Base-by-base conservation (phyloP, 2,888 invertebrate species). In the Melanotus villosus region DNA sequence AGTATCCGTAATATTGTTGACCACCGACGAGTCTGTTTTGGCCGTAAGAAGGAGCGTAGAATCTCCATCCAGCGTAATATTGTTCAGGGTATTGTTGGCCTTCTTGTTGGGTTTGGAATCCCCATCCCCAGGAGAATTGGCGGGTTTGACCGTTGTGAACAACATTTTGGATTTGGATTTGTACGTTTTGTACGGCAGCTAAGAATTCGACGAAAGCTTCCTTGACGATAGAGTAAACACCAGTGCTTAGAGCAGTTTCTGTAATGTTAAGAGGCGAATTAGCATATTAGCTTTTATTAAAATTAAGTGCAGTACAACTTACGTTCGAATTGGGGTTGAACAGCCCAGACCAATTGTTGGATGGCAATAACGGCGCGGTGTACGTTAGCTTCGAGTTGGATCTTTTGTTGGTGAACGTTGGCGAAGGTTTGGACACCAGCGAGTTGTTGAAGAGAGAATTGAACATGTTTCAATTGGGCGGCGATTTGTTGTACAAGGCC, bases 301-400 rank as follows among this genome's bases (percentile, higher is more conserved):
- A n/a, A n/a, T n/a, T n/a, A n/a, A n/a, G n/a, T n/a, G n/a, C n/a
- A n/a, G n/a, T n/a, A n/a, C n/a, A n/a, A 47, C 50, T 36, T 38
- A 52, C 38, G 0, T 63, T 63, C 9, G 9, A 18, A 10, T 50
- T 56, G 43, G 3, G 56, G 2, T 12, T 26, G 62, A n/a, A 63
- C 12, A 30, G 47, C 12, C 59, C 41, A 59, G 9, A 54, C n/a
- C 16, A 68, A 30, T 41, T 63, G 60, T 58, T 68, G 58, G 10
- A 68, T 30, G 52, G 58, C 36, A 0, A 19, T 34, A 7, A 21
- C 23, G 7, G 57, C 36, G 5, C 21, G 19, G 34, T 58, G 63
- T 6, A 68, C 50, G 26, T 57, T 23, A 5, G 2, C 23, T 47
- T 43, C 38, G n/a, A 68, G 14, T 12, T 52, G 23, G n/a, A 14